Conservation (phyloP, 2,888 invertebrate species). For the Ochlodes sylvanus region DNA sequence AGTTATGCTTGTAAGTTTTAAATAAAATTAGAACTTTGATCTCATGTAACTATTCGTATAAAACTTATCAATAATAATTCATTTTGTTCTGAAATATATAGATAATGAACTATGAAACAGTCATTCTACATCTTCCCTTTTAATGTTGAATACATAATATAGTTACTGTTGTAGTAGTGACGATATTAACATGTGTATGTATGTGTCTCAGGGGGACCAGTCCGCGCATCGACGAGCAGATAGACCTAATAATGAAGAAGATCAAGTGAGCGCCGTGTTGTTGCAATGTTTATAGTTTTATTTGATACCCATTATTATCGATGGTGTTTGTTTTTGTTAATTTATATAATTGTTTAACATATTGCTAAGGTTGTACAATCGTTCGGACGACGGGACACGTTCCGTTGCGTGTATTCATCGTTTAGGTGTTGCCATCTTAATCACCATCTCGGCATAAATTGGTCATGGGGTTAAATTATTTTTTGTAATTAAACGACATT, state of each 20-base stretch:
- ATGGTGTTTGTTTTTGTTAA: constrained; percentile 25
- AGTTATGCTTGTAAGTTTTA: too few species aligned
- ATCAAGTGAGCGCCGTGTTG: constrained; percentile 56
- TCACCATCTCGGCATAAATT: too few species aligned
- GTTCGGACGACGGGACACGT: neutral
- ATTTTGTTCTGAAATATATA: too few species aligned
- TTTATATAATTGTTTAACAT: constrained; percentile 26
- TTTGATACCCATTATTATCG: neutral
- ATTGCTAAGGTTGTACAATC: neutral
- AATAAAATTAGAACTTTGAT: too few species aligned
- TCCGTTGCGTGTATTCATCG: neutral
- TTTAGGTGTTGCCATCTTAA: neutral
- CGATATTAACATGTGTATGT: neutral
- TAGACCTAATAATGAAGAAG: constrained; percentile 90
- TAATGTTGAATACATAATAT: too few species aligned
- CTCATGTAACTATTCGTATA: too few species aligned
- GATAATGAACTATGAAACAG: too few species aligned
- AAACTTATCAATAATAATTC: too few species aligned
- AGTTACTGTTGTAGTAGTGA: neutral
- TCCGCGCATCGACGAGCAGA: constrained; percentile 91
- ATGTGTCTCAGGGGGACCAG: constrained; percentile 86
- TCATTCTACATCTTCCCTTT: too few species aligned
- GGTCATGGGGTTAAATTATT: too few species aligned
- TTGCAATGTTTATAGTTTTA: neutral
- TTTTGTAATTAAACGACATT: too few species aligned